Evolutionary conservation across 1,140 invertebrate genomes (phyloP).

Genomic region (Scaptodrosophila lebanonensis): DNA sequence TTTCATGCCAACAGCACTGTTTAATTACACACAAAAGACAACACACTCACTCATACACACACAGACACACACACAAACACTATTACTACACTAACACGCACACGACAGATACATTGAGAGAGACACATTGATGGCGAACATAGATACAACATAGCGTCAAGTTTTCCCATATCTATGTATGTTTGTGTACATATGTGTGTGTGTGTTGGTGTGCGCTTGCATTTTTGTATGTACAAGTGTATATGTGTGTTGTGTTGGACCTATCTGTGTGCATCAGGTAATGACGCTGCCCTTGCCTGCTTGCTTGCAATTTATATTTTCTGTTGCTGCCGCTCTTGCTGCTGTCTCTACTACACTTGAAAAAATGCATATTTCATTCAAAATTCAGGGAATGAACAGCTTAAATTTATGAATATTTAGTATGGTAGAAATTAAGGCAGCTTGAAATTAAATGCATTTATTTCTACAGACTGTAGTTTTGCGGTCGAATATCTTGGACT

Average conservation of each 20-base stretch:
- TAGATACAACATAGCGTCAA: too few species aligned
- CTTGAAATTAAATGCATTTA: too few species aligned
- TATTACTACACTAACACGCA: not conserved
- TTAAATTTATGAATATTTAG: too few species aligned
- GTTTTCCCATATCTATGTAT: too few species aligned
- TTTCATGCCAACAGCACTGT: constrained; percentile 73
- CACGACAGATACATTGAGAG: constrained; percentile 26
- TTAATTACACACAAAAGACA: constrained; percentile 74
- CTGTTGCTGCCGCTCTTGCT: constrained; percentile 21
- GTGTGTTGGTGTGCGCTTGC: constrained; percentile 16
- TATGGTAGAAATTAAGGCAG: too few species aligned
- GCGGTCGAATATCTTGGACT: too few species aligned
- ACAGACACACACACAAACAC: constrained; percentile 6
- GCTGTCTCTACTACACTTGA: constrained; percentile 35
- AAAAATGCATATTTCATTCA: too few species aligned
- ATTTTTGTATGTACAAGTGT: too few species aligned
- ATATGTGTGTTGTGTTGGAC: constrained; percentile 6
- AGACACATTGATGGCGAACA: too few species aligned
- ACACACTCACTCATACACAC: constrained; percentile 38
- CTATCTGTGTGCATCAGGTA: constrained; percentile 55
- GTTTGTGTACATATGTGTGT: constrained; percentile 4
- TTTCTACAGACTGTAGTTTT: too few species aligned
- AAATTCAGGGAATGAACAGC: too few species aligned
- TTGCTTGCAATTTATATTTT: constrained; percentile 72
- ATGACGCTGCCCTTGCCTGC: constrained; percentile 60